These are phyloP conservation scores for Ptychoptera albimana DNA, from an alignment of 2,888 invertebrate genomes.

Conservation along the genomic window DNA sequence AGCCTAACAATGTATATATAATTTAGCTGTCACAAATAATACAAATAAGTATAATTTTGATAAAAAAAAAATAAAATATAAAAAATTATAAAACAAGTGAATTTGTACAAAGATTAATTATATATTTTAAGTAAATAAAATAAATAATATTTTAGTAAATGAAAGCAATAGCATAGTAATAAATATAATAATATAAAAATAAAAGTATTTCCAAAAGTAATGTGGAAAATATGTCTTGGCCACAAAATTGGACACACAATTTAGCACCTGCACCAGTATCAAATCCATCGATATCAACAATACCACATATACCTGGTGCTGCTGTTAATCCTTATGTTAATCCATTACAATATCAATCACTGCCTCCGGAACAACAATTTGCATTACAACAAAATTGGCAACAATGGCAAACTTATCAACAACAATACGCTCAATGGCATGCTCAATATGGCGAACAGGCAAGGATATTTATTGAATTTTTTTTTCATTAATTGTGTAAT, in stretches of 20 bases:
- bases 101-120: too few relatives aligned
- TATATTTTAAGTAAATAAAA: too few relatives aligned
- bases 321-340: neutral
- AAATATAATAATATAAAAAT: too few relatives aligned
- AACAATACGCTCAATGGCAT: conserved; percentile 30
- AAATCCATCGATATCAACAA: neutral
- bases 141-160: too few relatives aligned
- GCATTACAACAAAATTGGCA: conserved; percentile 30
- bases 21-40: too few relatives aligned
- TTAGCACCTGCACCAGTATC: neutral
- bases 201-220: neutral
- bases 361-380: conserved; percentile 27
- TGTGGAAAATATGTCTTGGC: conserved; percentile 4
- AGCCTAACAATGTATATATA: too few relatives aligned
- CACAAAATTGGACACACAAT: conserved; percentile 2
- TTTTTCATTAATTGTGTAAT: neutral
- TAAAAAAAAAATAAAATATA: too few relatives aligned
- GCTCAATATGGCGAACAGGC: conserved; percentile 31
- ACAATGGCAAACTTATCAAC: conserved; percentile 30
- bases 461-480: conserved; percentile 6
- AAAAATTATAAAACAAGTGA: too few relatives aligned
- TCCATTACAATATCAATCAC: conserved; percentile 12
- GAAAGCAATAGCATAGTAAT: too few relatives aligned
- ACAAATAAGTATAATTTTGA: too few relatives aligned
- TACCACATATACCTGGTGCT: neutral